Base-by-base conservation (phyloP, 2,797 vertebrate genomes). In the Enteromius radiatus region DNA sequence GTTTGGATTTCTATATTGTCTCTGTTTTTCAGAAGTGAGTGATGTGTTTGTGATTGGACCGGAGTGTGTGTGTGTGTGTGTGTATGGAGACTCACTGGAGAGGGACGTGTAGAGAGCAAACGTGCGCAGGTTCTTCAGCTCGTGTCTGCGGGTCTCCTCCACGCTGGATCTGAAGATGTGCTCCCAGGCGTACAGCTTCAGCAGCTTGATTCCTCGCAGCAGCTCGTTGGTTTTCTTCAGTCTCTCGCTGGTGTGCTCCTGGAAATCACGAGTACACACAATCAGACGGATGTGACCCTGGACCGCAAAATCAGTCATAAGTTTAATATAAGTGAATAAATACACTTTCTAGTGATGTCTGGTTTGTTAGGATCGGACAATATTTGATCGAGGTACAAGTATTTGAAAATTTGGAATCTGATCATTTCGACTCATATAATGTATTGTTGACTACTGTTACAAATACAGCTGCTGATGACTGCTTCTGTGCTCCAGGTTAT, bases 171-270 rank as follows among this genome's bases (percentile, higher is more conserved):
- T 93, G 92, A 99, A 99, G 88, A 99, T 98, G 89, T 95, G 92
- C 84, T 99, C 98, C 98, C 98, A 99, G 63, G 98, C 97, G 1
- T 99, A 99, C 54, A 99, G 94, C 87, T 99, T 99, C 84, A 99
- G 95, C 79, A 99, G 93, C 85, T 99, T 99, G 92, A 99, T 98
- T 83, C 98, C 98, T 1, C 97, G 94, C 73, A 99, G 94, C 89
- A 99, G 94, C 93, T 99, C 98, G 0, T 98, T 99, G 85, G 98
- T 99, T 92, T 99, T 98, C 91, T 99, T 99, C 63, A 99, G 91
- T 4, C 98, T 95, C 90, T 99, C 96, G 0, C 96, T 97, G 86
- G 97, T 99, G 87, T 98, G 97, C 80, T 99, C 97, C 98, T 99
- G 90, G n/a, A 93, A 90, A 82, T 33, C 33, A n/a, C 33, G 3